These are phyloP conservation scores for Eurosta solidaginis DNA, from an alignment of 1,140 invertebrate genomes.

Conservation along the genomic window DNA sequence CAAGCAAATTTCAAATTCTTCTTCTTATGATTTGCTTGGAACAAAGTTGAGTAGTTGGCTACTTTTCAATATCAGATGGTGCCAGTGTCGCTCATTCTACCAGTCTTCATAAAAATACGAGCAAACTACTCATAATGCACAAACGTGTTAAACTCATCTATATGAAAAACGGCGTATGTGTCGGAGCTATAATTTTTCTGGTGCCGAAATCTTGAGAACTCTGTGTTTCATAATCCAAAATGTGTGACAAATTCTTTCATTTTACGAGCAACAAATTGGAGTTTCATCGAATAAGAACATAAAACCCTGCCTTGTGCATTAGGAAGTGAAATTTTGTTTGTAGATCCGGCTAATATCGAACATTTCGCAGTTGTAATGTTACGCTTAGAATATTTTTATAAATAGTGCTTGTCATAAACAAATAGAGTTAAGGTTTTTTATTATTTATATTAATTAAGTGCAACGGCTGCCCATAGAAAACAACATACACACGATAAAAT, in stretches of 20 bases:
- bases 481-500: not conserved
- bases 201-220: too few species aligned
- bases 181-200: too few species aligned
- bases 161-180: too few species aligned
- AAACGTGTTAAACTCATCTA: too few species aligned
- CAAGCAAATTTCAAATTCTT: too few species aligned
- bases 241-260: not conserved
- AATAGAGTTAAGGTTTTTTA: constrained; percentile 20
- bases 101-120: too few species aligned
- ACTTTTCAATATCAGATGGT: too few species aligned
- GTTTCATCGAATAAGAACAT: not conserved
- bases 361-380: constrained; percentile 16
- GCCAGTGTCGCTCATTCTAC: too few species aligned
- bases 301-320: constrained; percentile 20
- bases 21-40: too few species aligned
- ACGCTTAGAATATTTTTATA: constrained; percentile 15
- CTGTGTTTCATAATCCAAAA: not conserved
- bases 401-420: constrained; percentile 11
- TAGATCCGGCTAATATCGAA: constrained; percentile 7
- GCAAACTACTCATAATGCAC: too few species aligned
- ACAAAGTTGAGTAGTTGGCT: too few species aligned
- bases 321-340: constrained; percentile 17
- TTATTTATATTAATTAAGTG: constrained; percentile 21
- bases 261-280: not conserved
- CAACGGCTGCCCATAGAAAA: not conserved